A percentile compares a stretch with the other conserved stretches of the same genome.
These are phyloP conservation scores for Catocala sponsa DNA, from an alignment of 2,888 invertebrate genomes.

Conservation along the genomic window DNA sequence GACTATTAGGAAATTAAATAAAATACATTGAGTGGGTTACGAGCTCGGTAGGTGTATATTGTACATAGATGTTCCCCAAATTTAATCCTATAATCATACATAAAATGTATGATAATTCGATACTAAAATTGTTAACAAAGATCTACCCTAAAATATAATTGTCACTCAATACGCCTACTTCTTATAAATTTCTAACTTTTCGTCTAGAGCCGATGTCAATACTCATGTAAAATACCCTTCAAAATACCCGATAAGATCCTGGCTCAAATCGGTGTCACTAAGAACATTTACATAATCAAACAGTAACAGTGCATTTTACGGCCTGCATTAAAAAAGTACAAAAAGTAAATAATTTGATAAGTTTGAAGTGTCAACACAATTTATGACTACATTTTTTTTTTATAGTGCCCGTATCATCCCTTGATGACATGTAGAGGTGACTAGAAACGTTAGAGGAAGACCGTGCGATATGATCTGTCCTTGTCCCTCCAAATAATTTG, in stretches of 20 bases:
- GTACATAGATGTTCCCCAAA: no score
- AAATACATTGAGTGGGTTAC: no score
- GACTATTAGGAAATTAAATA: no score
- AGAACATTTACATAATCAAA: slow-evolving; percentile 26
- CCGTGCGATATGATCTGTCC: slow-evolving; percentile 13
- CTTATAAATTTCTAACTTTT: not conserved
- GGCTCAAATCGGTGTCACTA: not conserved
- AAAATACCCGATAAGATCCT: not conserved
- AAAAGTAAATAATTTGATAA: slow-evolving; percentile 25
- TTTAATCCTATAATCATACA: no score
- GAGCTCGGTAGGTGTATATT: no score
- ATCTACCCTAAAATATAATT: no score
- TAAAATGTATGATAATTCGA: no score
- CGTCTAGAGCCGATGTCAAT: not conserved
- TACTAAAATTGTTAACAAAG: no score
- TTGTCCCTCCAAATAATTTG: slow-evolving; percentile 18
- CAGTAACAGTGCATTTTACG: slow-evolving; percentile 15
- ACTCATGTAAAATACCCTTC: not conserved
- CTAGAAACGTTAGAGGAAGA: slow-evolving; percentile 23
- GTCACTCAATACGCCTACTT: no score
- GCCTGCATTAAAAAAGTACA: slow-evolving; percentile 5
- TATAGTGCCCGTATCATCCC: slow-evolving; percentile 13
- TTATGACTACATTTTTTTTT: slow-evolving; percentile 25
- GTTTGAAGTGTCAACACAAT: slow-evolving; percentile 14
- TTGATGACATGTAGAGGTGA: slow-evolving; percentile 35